Conservation (phyloP, 2,797 vertebrate species). For the Diplodus sargus region DNA sequence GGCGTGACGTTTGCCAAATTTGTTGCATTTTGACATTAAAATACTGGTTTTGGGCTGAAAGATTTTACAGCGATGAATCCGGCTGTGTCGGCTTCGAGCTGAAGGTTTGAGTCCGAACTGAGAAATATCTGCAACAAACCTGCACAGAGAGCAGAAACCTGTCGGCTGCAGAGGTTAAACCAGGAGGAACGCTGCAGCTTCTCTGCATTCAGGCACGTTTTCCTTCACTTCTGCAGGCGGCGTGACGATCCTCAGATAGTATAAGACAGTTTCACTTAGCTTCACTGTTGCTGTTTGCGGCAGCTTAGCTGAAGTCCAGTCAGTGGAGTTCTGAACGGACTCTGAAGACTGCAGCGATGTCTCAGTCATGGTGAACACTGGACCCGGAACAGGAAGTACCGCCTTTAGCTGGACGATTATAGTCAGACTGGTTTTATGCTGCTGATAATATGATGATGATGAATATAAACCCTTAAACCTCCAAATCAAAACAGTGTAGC, state of each 20-base stretch:
- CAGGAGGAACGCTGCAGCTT: background rate
- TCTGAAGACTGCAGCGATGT: background rate
- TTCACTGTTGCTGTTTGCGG: background rate
- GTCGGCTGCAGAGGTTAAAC: slow-evolving; percentile 1
- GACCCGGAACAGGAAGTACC: too few relatives aligned
- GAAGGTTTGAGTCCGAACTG: background rate
- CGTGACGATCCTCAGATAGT: background rate
- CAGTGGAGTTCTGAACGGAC: too few relatives aligned
- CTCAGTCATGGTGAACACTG: background rate
- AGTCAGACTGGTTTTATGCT: too few relatives aligned
- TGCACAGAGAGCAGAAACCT: background rate
- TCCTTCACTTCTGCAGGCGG: slow-evolving; percentile 3
- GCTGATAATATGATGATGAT: too few relatives aligned
- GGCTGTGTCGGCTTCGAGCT: background rate
- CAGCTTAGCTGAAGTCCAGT: background rate
- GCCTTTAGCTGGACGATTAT: too few relatives aligned
- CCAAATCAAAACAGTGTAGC: too few relatives aligned
- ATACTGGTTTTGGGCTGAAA: background rate
- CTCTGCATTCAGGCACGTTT: background rate
- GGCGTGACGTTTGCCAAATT: background rate
- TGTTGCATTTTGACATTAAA: background rate
- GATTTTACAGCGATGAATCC: background rate
- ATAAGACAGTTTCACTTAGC: background rate
- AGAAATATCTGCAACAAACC: background rate
- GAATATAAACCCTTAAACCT: too few relatives aligned